These are phyloP conservation scores for Acanthopagrus latus DNA, from an alignment of 2,797 vertebrate genomes.

Conservation along the genomic window DNA sequence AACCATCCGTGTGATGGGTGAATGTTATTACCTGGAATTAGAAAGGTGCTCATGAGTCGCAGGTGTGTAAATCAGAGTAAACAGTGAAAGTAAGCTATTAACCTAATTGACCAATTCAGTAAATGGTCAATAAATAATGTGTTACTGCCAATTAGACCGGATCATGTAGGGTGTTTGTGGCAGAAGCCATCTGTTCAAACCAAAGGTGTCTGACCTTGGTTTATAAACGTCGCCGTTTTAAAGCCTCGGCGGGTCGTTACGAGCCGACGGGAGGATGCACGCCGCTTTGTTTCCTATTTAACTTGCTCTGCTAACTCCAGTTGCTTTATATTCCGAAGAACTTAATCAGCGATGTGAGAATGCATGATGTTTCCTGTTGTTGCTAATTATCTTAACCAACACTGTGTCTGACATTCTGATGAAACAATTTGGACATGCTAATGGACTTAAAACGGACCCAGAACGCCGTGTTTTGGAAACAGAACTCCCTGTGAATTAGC, in stretches of 20 bases:
- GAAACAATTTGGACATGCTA: slow-evolving; percentile 64
- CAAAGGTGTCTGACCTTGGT: slow-evolving; percentile 75
- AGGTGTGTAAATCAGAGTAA: slow-evolving; percentile 70
- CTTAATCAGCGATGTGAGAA: slow-evolving; percentile 53
- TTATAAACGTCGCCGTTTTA: slow-evolving; percentile 36
- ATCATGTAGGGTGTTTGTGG: slow-evolving; percentile 59
- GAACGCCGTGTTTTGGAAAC: slow-evolving; percentile 36
- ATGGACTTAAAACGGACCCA: slow-evolving; percentile 39
- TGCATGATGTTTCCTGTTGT: slow-evolving; percentile 54
- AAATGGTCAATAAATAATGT: slow-evolving; percentile 81
- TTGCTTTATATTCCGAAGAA: slow-evolving; percentile 49
- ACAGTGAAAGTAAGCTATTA: slow-evolving; percentile 68
- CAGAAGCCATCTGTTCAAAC: slow-evolving; percentile 75
- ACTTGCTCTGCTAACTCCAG: slow-evolving; percentile 24
- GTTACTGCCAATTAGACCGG: slow-evolving; percentile 73
- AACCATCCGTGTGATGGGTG: slow-evolving; percentile 43
- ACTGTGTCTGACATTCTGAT: slow-evolving; percentile 54
- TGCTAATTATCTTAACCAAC: slow-evolving; percentile 60
- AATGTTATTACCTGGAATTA: slow-evolving; percentile 68
- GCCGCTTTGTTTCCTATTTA: slow-evolving; percentile 37
- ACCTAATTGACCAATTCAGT: slow-evolving; percentile 79
- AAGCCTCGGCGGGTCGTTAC: slow-evolving; percentile 27
- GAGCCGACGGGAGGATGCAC: slow-evolving; percentile 16
- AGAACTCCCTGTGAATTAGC: slow-evolving; percentile 14
- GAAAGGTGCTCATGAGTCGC: slow-evolving; percentile 58